A percentile compares a stretch with the other conserved stretches of the same genome.
Conservation (phyloP, 2,113 vertebrate species). For the Hylia prasina region DNA sequence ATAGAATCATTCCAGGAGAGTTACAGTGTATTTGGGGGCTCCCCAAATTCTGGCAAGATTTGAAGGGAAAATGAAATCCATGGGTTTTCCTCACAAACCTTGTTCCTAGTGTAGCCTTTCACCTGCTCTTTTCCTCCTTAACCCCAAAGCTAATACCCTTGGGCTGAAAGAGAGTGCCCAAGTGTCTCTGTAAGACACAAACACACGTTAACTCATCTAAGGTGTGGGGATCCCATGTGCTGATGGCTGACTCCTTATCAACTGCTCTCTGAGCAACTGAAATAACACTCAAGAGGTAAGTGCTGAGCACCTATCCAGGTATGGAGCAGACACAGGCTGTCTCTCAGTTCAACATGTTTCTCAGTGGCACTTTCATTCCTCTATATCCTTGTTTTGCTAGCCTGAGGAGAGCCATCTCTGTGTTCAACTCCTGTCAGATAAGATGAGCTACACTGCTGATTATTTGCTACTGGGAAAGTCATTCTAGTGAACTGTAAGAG, state of each 20-base stretch:
- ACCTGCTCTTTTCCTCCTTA: neutral
- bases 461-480: conserved; percentile 63
- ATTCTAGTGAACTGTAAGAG: conserved; percentile 56
- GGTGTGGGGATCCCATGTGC: neutral
- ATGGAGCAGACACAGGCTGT: neutral
- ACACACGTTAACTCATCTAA: neutral
- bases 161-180: neutral
- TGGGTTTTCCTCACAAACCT: neutral
- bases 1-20: neutral
- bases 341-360: neutral
- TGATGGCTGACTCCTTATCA: neutral
- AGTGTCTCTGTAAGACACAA: neutral
- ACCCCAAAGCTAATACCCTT: neutral
- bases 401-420: conserved; percentile 44
- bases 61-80: neutral
- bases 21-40: neutral
- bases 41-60: neutral
- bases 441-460: conserved; percentile 56
- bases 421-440: conserved; percentile 56
- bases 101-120: neutral
- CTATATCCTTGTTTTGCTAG: neutral
- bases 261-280: neutral
- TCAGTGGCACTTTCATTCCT: conserved; percentile 16
- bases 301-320: neutral
- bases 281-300: neutral